Percentiles rank a stretch among this genome's conserved stretches.
Conservation (phyloP, 1,140 invertebrate genomes). For the Heliconius melpomene region DNA sequence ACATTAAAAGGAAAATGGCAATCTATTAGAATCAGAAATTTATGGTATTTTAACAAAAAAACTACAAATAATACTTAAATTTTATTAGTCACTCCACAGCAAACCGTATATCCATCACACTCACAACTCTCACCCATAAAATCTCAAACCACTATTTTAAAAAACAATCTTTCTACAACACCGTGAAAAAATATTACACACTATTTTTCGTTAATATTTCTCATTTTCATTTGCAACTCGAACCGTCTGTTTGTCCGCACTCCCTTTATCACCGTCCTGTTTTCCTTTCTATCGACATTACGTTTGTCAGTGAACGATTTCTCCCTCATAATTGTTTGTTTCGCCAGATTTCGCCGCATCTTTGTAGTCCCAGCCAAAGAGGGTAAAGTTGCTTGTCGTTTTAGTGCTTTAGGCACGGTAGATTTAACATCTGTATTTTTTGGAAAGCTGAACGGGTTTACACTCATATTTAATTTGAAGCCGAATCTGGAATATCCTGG, state of each 20-base stretch:
- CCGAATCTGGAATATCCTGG: conserved; percentile 76
- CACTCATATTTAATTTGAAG: conserved; percentile 65
- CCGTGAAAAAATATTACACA: not conserved
- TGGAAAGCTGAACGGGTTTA: conserved; percentile 61
- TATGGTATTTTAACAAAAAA: not conserved
- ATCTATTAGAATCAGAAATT: no score
- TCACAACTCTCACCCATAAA: not conserved
- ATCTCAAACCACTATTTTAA: not conserved
- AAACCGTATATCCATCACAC: not conserved
- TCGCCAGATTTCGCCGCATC: conserved; percentile 53
- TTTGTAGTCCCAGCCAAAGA: conserved; percentile 56
- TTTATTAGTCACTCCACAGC: not conserved
- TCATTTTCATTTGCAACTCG: conserved; percentile 83
- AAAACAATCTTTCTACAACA: not conserved
- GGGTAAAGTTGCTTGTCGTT: conserved; percentile 47
- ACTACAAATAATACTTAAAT: not conserved
- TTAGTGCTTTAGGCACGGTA: conserved; percentile 21
- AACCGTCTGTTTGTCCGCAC: conserved; percentile 86
- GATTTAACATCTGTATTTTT: conserved; percentile 40
- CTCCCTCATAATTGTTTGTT: conserved; percentile 66
- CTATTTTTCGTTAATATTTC: conserved; percentile 53
- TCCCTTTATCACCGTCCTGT: conserved; percentile 80
- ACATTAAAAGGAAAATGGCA: no score
- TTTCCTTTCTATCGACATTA: conserved; percentile 61
- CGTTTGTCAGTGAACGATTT: conserved; percentile 63